A percentile compares a stretch with the other conserved stretches of the same genome.
Conservation (phyloP, 2,797 vertebrate genomes). For the Cygnus olor region DNA sequence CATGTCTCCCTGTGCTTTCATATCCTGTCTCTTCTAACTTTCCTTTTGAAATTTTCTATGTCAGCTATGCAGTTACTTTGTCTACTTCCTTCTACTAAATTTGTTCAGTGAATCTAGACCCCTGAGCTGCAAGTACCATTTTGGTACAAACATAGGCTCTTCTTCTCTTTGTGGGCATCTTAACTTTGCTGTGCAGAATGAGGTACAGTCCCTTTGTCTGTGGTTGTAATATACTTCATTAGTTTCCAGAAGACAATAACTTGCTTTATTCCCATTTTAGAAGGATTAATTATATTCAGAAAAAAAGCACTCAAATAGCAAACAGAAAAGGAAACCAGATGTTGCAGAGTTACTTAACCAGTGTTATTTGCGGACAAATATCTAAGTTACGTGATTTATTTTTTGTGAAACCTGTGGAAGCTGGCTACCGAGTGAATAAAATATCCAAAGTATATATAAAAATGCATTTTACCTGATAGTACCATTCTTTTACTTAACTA, state of each 20-base stretch:
- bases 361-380: constrained; percentile 50
- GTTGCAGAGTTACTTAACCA: constrained; percentile 55
- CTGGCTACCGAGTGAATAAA: neutral
- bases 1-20: neutral
- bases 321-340: constrained; percentile 66
- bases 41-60: neutral
- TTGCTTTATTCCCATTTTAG: constrained; percentile 57
- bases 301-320: constrained; percentile 8
- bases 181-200: constrained; percentile 15
- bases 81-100: constrained; percentile 15
- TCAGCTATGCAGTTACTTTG: neutral
- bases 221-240: constrained; percentile 51
- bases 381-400: constrained; percentile 44
- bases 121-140: neutral
- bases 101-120: constrained; percentile 1
- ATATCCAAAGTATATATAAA: neutral
- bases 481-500: neutral
- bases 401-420: constrained; percentile 9
- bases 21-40: neutral
- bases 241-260: constrained; percentile 62
- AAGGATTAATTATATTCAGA: constrained; percentile 62
- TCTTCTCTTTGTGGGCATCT: constrained; percentile 17
- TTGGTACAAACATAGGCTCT: neutral
- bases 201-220: constrained; percentile 33
- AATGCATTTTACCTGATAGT: neutral